phyloP scores from a whole-genome alignment of 2,113 vertebrate species.

The Morone chrysops region DNA sequence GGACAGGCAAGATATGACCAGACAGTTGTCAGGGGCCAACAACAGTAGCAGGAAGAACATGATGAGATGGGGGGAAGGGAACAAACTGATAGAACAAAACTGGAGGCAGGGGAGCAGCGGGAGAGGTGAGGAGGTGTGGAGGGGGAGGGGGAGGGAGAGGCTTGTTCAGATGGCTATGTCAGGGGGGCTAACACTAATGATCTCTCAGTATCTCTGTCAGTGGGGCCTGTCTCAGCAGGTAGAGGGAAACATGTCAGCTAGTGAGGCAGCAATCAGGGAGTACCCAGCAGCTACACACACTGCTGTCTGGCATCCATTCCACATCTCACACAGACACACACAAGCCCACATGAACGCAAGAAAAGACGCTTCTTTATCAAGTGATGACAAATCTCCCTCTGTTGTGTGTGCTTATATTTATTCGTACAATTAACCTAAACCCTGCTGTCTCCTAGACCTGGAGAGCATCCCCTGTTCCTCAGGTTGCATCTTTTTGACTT shows the following conservation, averaged over 20 bases:
- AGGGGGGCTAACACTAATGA: slow-evolving; percentile 74
- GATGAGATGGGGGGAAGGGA: slow-evolving; percentile 23
- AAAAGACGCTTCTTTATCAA: slow-evolving; percentile 18
- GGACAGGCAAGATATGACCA: slow-evolving; percentile 17
- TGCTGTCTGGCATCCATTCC: slow-evolving; percentile 13
- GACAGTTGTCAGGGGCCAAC: slow-evolving; percentile 37
- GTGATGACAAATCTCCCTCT: slow-evolving; percentile 30
- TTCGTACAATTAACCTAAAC: slow-evolving; percentile 58
- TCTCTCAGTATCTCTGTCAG: slow-evolving; percentile 70
- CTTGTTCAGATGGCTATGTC: slow-evolving; percentile 46
- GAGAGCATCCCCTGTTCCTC: slow-evolving; percentile 33
- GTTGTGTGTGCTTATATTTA: slow-evolving; percentile 21
- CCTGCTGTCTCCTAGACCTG: slow-evolving; percentile 22
- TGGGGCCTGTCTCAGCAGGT: slow-evolving; percentile 65
- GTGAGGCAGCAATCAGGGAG: slow-evolving; percentile 52
- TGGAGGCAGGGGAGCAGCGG: slow-evolving; percentile 35
- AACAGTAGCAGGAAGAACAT: slow-evolving; percentile 31
- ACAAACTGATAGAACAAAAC: slow-evolving; percentile 62
- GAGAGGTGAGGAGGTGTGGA: slow-evolving; percentile 31
- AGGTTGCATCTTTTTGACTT: slow-evolving; percentile 48
- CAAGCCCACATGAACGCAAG: neutral
- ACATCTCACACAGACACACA: neutral
- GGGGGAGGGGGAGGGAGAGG: neutral
- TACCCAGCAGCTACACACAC: slow-evolving; percentile 39
- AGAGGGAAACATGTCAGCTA: slow-evolving; percentile 68